A percentile compares a stretch with the other conserved stretches of the same genome.
phyloP scores from a whole-genome alignment of 2,797 vertebrate genomes.

The Microctenopoma lineatum region DNA sequence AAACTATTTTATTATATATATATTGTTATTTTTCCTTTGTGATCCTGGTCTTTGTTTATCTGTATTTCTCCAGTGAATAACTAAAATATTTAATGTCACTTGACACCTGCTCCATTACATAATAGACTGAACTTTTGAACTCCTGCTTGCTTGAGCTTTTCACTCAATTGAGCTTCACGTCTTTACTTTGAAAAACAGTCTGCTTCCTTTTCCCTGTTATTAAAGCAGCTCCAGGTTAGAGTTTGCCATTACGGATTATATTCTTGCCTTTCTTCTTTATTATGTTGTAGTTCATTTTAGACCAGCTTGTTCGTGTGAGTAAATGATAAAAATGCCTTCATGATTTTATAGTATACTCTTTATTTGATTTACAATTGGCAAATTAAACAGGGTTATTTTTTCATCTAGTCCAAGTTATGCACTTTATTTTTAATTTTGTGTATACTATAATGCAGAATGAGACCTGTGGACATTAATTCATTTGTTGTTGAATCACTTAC shows the following conservation, averaged over 20 bases:
- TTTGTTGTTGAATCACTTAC: conserved; percentile 23
- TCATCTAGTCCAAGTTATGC: conserved; percentile 39
- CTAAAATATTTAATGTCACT: conserved; percentile 3
- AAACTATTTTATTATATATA: neutral
- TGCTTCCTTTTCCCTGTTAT: conserved; percentile 12
- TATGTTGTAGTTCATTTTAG: conserved; percentile 19
- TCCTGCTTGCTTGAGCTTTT: conserved; percentile 27
- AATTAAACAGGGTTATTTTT: conserved; percentile 20
- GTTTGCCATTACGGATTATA: conserved; percentile 12
- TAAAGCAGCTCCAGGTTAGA: conserved; percentile 21
- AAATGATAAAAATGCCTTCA: conserved; percentile 4
- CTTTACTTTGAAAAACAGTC: conserved; percentile 10
- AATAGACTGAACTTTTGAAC: conserved; percentile 42
- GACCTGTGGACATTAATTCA: conserved; percentile 18
- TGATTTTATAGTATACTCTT: conserved; percentile 7
- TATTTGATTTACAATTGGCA: neutral
- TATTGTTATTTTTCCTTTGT: neutral
- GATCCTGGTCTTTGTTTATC: neutral
- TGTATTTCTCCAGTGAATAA: neutral
- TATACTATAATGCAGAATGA: conserved; percentile 16
- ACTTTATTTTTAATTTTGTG: conserved; percentile 51
- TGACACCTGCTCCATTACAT: conserved; percentile 7
- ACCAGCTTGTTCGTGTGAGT: conserved; percentile 17
- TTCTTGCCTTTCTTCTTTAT: conserved; percentile 26
- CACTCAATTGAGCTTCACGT: conserved; percentile 27